These are phyloP conservation scores for Taenaris catops DNA, from an alignment of 2,888 invertebrate species.

Conservation along the genomic window DNA sequence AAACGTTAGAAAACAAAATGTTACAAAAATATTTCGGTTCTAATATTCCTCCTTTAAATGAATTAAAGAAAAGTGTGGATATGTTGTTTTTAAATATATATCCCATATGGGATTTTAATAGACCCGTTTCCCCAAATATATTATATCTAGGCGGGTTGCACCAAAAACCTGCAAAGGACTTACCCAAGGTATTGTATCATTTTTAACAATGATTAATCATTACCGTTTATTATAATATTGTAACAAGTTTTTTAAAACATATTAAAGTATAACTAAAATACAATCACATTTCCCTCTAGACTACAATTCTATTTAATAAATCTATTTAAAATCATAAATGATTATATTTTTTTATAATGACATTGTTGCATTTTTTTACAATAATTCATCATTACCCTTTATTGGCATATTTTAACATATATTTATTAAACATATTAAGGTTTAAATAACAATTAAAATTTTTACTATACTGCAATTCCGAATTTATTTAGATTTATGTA, in stretches of 20 bases:
- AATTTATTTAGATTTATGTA: not conserved
- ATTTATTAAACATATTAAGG: not conserved
- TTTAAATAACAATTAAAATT: not conserved
- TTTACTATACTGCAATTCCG: not conserved
- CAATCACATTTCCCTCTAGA: too few species aligned
- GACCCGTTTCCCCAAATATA: conserved; percentile 48
- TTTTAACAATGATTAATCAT: not conserved
- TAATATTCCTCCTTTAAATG: not conserved
- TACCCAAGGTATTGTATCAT: conserved; percentile 29
- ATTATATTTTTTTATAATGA: too few species aligned
- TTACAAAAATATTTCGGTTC: not conserved
- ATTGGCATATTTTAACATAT: not conserved
- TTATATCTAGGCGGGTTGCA: conserved; percentile 55
- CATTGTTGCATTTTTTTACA: not conserved
- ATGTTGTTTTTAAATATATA: conserved; percentile 53
- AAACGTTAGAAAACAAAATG: not conserved
- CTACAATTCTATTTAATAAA: too few species aligned
- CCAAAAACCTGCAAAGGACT: conserved; percentile 32
- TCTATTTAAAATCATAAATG: too few species aligned
- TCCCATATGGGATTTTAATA: conserved; percentile 39
- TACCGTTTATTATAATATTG: not conserved
- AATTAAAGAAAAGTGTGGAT: conserved; percentile 31
- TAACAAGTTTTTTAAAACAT: not conserved
- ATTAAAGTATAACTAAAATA: not conserved
- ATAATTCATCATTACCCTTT: too few species aligned